Percentiles rank a stretch among this genome's conserved stretches.
Conservation (phyloP, 2,888 invertebrate genomes). For the Clostera curtula region DNA sequence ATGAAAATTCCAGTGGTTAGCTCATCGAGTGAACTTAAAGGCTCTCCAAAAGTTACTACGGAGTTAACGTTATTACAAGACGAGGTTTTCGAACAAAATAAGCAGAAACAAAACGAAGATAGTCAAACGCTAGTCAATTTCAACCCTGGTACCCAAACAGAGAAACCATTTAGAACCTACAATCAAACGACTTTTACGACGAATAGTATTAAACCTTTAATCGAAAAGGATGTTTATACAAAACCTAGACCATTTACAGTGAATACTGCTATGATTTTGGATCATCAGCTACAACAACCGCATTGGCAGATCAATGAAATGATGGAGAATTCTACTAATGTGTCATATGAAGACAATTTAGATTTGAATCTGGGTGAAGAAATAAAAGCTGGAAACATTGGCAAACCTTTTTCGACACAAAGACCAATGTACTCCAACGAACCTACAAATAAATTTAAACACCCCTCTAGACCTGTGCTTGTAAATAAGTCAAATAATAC, state of each 20-base stretch:
- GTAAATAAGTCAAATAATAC: slow-evolving; percentile 32
- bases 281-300: slow-evolving; percentile 64
- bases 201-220: slow-evolving; percentile 53
- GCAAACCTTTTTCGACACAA: slow-evolving; percentile 28
- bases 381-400: slow-evolving; percentile 33
- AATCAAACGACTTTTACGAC: slow-evolving; percentile 50
- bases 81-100: slow-evolving; percentile 31
- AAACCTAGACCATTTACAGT: slow-evolving; percentile 64
- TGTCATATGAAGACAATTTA: slow-evolving; percentile 57
- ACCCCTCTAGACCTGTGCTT: slow-evolving; percentile 37
- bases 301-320: slow-evolving; percentile 69
- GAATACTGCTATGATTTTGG: slow-evolving; percentile 43
- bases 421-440: slow-evolving; percentile 26
- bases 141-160: slow-evolving; percentile 63
- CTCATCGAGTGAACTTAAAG: slow-evolving; percentile 42
- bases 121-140: slow-evolving; percentile 27
- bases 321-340: slow-evolving; percentile 53
- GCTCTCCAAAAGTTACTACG: slow-evolving; percentile 27
- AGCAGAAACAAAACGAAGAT: slow-evolving; percentile 25
- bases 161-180: slow-evolving; percentile 55
- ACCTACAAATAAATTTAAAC: slow-evolving; percentile 33
- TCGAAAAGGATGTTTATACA: slow-evolving; percentile 37
- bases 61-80: slow-evolving; percentile 38
- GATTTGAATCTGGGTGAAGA: slow-evolving; percentile 65
- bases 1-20: slow-evolving; percentile 64